Conservation (phyloP, 2,888 invertebrate species). For the Boloria selene region DNA sequence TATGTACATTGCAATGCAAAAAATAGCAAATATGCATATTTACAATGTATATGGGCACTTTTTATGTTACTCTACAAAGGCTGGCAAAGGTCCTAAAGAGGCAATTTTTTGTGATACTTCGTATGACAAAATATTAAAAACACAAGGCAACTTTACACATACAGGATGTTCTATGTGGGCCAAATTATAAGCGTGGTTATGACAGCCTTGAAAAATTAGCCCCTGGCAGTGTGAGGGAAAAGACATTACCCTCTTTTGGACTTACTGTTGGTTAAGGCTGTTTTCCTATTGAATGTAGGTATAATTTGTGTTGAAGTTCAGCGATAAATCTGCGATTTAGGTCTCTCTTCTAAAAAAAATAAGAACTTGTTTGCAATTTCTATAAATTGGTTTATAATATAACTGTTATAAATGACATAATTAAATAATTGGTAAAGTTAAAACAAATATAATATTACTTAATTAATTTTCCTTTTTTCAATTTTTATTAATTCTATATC, state of each 20-base stretch:
- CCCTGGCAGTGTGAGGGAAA: constrained; percentile 27
- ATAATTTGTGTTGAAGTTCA: background rate
- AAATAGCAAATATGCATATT: too few species aligned
- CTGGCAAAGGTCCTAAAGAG: constrained; percentile 37
- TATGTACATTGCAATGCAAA: too few species aligned
- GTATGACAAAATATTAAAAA: constrained; percentile 35
- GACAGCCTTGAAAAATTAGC: constrained; percentile 42
- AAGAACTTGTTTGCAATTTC: too few species aligned
- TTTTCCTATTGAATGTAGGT: background rate
- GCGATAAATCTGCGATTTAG: too few species aligned
- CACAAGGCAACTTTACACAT: constrained; percentile 33
- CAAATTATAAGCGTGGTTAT: constrained; percentile 38
- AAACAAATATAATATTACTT: background rate
- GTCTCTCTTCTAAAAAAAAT: too few species aligned
- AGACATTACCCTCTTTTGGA: constrained; percentile 35
- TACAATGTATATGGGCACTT: background rate
- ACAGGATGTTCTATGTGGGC: constrained; percentile 35
- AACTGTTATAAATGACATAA: background rate
- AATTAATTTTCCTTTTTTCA: too few species aligned
- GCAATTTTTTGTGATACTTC: constrained; percentile 33
- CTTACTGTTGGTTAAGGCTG: constrained; percentile 19
- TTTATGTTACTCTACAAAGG: constrained; percentile 21
- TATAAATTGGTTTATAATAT: too few species aligned
- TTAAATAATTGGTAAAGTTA: background rate
- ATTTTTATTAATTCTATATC: too few species aligned